Base-by-base conservation (phyloP, 1,140 invertebrate genomes). In the Lycorma delicatula region DNA sequence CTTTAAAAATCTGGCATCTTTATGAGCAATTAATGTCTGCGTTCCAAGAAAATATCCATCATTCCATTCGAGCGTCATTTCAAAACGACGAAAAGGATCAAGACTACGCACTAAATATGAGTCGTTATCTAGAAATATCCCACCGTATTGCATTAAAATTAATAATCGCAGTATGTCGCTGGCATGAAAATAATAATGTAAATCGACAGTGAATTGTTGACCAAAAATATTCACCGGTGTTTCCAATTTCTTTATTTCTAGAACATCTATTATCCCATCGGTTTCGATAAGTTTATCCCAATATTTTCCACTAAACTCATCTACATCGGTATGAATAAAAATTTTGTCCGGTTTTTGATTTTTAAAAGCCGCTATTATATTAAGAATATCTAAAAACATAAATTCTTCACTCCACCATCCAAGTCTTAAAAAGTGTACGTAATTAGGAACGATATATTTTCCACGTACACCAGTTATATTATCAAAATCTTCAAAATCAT, bases 51-150 rank as follows among this genome's bases (percentile, higher is more conserved):
- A 59, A 56, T 67, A 20, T 20, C 55, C 44, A 16, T 60, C 25
- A 16, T 63, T 60, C 72, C 71, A 73, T 7, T 70, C 72, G 22
- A 74, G 26, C 1, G 64, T 52, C 58, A 71, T 66, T 62, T 72
- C 71, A 58, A 67, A 72, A 49, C 59, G 61, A 22, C 54, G 18
- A 23, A 56, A 56, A 28, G 16, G 38, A 20, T 56, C 41, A 2
- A 56, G 20, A 6, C 16, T 28, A 2, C 28, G 22, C 13, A 56
- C 25, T 23, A 48, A 9, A 18, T 47, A 56, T 5, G 54, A 27
- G 23, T 56, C 54, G 25, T 26, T 48, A 28, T 56, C 54, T 13
- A 56, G 27, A 18, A 47, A 48, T 16, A 56, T 56, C 1, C 54
- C 54, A 0, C 54, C 54, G 28, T 56, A 16, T 29, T 56, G 12